Evolutionary conservation across 2,113 vertebrate genomes (phyloP), one percentile per base, ranked within the genome.

Genomic region (Stictonetta naevosa): DNA sequence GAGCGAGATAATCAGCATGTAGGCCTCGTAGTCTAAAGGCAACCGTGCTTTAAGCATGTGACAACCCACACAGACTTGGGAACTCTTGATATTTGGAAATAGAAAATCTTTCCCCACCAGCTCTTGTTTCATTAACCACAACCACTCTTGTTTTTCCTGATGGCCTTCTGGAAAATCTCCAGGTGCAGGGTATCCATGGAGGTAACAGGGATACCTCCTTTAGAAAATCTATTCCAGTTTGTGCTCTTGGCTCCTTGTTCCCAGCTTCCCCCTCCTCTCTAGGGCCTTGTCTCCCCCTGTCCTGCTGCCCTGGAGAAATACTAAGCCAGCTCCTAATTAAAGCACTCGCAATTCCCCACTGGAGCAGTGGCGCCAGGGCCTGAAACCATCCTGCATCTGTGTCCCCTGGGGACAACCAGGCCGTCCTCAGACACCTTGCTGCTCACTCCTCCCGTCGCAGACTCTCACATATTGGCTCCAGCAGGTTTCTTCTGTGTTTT

Each of bases 281-380:
- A 33, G 22, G 48, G 77, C 5, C 9, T 90, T 40, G 6, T 83
- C 66, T 62, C n/a, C 29, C 29, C 15, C 38, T 75, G 58, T 87
- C 33, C n/a, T 1, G 1, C 74, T 78, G 42, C 90, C 86, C 80
- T 79, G 58, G 80, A 76, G 89, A 94, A 74, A 92, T 44, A 34
- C 58, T 86, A 95, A 92, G 94, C 72, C 64, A 78, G 77, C 80
- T 94, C 74, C 92, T 98, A 96, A 98, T 97, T 97, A 97, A 93
- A 86, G 82, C 52, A 44, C 64, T 96, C 97, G 56, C 90, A 84
- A 97, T 96, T 97, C 96, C 93, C 95, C 64, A 42, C 38, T 93
- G 95, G 74, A 96, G 67, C 76, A n/a, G 75, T 96, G 97, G 97
- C 88, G 60, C 97, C 97, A 97, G 96, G 78, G 62, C 73, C 91